These are phyloP conservation scores for Crotalus viridis DNA, from an alignment of 2,113 vertebrate species.

Conservation along the genomic window DNA sequence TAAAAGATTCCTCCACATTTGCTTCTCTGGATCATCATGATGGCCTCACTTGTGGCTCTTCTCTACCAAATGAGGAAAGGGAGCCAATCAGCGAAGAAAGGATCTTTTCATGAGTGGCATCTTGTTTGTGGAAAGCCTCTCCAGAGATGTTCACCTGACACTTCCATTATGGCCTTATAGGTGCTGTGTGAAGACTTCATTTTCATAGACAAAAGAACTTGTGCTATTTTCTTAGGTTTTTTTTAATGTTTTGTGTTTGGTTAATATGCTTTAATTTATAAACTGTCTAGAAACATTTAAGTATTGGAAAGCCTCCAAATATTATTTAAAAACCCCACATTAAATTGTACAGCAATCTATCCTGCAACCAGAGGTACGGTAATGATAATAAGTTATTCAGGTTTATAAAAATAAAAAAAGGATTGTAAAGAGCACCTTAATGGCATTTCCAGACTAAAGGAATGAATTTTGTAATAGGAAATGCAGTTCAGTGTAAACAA, in stretches of 20 bases:
- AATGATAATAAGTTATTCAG: neutral
- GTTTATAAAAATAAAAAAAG: neutral
- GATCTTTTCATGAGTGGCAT: neutral
- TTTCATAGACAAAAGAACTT: neutral
- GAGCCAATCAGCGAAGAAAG: neutral
- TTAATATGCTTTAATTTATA: neutral
- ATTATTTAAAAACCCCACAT: neutral
- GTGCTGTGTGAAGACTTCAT: neutral
- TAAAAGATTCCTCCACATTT: neutral
- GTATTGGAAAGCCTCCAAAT: neutral
- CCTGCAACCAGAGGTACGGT: neutral
- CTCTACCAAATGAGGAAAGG: neutral
- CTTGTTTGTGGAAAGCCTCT: neutral
- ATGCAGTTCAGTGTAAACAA: neutral
- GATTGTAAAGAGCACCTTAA: neutral
- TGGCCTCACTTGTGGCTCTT: neutral
- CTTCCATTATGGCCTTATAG: neutral
- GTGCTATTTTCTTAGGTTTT: neutral
- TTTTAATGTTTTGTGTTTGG: neutral
- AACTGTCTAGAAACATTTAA: neutral
- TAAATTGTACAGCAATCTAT: neutral
- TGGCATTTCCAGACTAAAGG: neutral
- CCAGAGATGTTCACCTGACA: neutral
- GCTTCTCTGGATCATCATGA: neutral
- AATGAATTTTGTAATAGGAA: neutral